Percentiles rank a stretch among this genome's conserved stretches.
phyloP scores from a whole-genome alignment of 2,113 vertebrate genomes.

The Terrapene triunguis region DNA sequence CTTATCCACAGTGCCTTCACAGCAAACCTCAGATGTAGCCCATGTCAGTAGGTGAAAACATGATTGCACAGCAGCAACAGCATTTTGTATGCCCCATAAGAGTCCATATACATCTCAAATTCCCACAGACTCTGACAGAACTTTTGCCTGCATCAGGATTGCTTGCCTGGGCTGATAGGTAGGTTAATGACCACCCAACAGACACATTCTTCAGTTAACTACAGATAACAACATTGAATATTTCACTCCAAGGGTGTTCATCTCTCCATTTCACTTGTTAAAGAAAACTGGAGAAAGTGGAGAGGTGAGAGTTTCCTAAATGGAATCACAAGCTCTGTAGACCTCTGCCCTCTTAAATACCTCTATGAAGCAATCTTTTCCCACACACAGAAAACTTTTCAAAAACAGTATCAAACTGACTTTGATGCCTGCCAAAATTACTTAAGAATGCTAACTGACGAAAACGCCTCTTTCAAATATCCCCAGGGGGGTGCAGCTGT shows the following conservation, averaged over 20 bases:
- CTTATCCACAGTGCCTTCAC: not conserved
- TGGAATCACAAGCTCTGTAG: not conserved
- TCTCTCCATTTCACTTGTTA: not conserved
- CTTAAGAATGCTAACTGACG: not conserved
- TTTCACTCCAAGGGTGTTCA: constrained; percentile 26
- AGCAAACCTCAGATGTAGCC: not conserved
- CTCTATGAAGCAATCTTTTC: not conserved
- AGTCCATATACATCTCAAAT: not conserved
- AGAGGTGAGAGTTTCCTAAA: constrained; percentile 41
- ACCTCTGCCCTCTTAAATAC: not conserved
- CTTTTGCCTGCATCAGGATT: not conserved
- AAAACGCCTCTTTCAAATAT: not conserved
- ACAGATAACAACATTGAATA: constrained; percentile 39
- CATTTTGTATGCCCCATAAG: not conserved
- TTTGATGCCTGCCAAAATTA: not conserved
- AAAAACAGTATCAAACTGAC: not conserved
- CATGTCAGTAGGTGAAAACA: not conserved
- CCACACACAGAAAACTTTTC: not conserved
- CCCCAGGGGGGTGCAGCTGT: not conserved
- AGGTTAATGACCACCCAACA: constrained; percentile 39
- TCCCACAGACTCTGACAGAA: constrained; percentile 3
- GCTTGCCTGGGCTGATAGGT: constrained; percentile 24
- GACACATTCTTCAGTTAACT: constrained; percentile 40
- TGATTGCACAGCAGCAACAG: constrained; percentile 21
- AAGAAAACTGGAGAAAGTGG: constrained; percentile 36